These are phyloP conservation scores for Cirrhinus molitorella DNA, from an alignment of 2,797 vertebrate genomes.

Conservation along the genomic window DNA sequence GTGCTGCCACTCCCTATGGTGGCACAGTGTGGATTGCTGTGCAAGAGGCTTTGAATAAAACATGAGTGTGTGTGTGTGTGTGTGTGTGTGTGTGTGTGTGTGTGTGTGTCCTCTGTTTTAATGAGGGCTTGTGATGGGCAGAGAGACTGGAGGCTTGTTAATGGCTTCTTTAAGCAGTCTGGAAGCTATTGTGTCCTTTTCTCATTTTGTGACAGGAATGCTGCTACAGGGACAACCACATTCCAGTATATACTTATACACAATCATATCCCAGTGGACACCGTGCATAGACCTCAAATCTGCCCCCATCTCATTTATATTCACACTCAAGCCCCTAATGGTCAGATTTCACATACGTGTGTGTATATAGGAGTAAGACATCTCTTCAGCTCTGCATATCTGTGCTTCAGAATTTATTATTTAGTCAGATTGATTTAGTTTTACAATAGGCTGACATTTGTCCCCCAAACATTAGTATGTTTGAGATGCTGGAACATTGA, in stretches of 20 bases:
- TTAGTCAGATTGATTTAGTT: background rate
- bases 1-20: slow-evolving; percentile 36
- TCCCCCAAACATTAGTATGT: background rate
- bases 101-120: slow-evolving; percentile 42
- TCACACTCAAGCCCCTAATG: slow-evolving; percentile 32
- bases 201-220: slow-evolving; percentile 17
- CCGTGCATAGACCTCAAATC: background rate
- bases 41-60: slow-evolving; percentile 54
- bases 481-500: background rate
- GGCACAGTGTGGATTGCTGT: slow-evolving; percentile 37
- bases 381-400: background rate
- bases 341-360: background rate
- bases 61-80: slow-evolving; percentile 50
- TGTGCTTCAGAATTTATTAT: background rate
- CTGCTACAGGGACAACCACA: slow-evolving; percentile 14
- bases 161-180: slow-evolving; percentile 45
- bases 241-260: slow-evolving; percentile 8
- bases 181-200: slow-evolving; percentile 30
- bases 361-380: background rate
- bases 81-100: slow-evolving; percentile 21
- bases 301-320: slow-evolving; percentile 26
- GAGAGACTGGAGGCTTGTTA: slow-evolving; percentile 24
- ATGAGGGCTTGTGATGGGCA: slow-evolving; percentile 39
- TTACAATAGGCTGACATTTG: background rate
- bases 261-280: slow-evolving; percentile 23